Evolutionary conservation across 1,140 invertebrate genomes (phyloP), one percentile per base, ranked within the genome.

Genomic region (Megathymus violae): DNA sequence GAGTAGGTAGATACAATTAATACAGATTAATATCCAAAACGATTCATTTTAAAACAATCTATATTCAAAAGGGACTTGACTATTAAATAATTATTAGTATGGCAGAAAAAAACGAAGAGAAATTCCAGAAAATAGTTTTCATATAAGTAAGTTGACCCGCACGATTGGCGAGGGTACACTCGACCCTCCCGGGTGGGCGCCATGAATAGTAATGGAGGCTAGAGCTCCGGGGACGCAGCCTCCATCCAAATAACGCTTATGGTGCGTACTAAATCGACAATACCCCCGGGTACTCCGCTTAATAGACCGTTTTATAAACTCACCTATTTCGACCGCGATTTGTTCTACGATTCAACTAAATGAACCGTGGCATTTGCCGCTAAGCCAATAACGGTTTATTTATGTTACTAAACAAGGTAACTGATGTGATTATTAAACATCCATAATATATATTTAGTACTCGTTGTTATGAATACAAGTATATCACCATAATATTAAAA

Each of bases 261-360:
- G 83, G 88, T 82, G 85, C 85, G 85, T 90, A 76, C 83, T 80
- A 88, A 90, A 90, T 90, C 80, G 82, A 84, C 84, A 80, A 87
- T 82, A 79, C 82, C 77, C 85, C 43, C 48, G 78, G 80, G 85
- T 74, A 68, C 62, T 69, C 71, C 69, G 67, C 65, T 79, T 79
- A 87, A 85, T 72, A 74, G 78, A 76, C 77, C 69, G 74, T 79
- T 85, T 80, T 76, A 80, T 81, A 67, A 71, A 76, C 67, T 72
- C 62, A 69, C 70, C 65, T 76, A 76, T 80, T 76, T 78, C 27
- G 67, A 41, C 61, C 54, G 64, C 59, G 68, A 71, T 85, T 80
- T 82, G 69, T 79, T 82, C 66, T 68, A 62, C 73, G 64, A 71
- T 77, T 76, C 64, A 64, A 62, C 41, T 64, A 71, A 61, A 61